phyloP scores from a whole-genome alignment of 2,113 vertebrate species.

The Cariama cristata region DNA sequence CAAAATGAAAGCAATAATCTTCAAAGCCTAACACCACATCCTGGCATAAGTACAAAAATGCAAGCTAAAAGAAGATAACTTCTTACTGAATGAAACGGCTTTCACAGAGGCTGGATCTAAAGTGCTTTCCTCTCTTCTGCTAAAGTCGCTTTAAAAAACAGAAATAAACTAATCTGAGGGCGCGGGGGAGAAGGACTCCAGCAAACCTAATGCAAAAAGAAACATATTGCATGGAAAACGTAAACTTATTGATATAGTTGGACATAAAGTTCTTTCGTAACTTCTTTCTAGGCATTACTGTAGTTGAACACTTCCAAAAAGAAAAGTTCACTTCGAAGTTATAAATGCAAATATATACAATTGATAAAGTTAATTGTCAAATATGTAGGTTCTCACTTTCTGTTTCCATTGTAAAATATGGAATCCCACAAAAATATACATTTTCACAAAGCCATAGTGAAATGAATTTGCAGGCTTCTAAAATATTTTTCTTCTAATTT shows the following conservation, averaged over 20 bases:
- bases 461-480: not conserved
- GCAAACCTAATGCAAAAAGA: not conserved
- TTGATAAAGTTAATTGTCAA: not conserved
- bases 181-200: not conserved
- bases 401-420: not conserved
- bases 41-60: not conserved
- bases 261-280: not conserved
- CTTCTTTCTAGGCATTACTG: not conserved
- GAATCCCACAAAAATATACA: not conserved
- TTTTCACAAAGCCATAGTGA: not conserved
- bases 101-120: conserved; percentile 8
- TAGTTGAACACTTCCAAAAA: not conserved
- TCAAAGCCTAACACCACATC: conserved; percentile 15
- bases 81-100: conserved; percentile 17
- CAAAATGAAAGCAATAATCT: conserved; percentile 35
- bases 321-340: not conserved
- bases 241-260: not conserved
- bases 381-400: not conserved
- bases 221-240: not conserved
- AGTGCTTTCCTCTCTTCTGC: not conserved
- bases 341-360: not conserved
- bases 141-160: not conserved
- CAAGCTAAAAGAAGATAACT: conserved; percentile 8
- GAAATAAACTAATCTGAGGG: not conserved
- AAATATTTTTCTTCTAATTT: not conserved